Evolutionary conservation across 2,113 vertebrate species (phyloP).

Genomic region (Suricata suricatta): DNA sequence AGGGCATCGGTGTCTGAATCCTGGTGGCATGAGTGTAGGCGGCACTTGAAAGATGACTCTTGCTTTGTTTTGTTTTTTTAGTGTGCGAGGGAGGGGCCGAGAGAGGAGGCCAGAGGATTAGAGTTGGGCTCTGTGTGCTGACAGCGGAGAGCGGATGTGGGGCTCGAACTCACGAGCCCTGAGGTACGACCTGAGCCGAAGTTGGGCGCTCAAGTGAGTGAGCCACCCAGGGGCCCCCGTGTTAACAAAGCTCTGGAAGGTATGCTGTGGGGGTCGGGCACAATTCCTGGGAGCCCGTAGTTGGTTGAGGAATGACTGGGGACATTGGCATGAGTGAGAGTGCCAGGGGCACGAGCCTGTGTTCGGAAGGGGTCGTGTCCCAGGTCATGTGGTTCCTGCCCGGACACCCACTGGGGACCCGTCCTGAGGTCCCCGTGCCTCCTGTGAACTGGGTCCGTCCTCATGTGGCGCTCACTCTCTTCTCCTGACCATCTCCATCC

Average conservation of each 20-base stretch:
- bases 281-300: neutral
- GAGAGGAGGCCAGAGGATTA: too few species aligned
- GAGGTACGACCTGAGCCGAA: too few species aligned
- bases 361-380: neutral
- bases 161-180: too few species aligned
- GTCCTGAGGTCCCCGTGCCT: neutral
- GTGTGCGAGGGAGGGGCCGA: too few species aligned
- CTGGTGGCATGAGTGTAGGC: neutral
- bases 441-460: neutral
- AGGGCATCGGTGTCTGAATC: too few species aligned
- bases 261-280: too few species aligned
- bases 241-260: too few species aligned
- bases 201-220: too few species aligned
- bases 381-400: neutral
- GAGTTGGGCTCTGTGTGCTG: too few species aligned
- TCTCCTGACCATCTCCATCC: neutral
- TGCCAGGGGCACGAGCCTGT: neutral
- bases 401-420: accelerated
- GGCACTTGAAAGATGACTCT: neutral
- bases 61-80: neutral
- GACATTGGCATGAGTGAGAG: too few species aligned
- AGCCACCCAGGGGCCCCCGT: too few species aligned
- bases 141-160: too few species aligned
- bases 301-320: neutral
- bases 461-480: neutral